A percentile compares a stretch with the other conserved stretches of the same genome.
phyloP scores from a whole-genome alignment of 2,888 invertebrate genomes.

The Lamellibrachia columna region DNA sequence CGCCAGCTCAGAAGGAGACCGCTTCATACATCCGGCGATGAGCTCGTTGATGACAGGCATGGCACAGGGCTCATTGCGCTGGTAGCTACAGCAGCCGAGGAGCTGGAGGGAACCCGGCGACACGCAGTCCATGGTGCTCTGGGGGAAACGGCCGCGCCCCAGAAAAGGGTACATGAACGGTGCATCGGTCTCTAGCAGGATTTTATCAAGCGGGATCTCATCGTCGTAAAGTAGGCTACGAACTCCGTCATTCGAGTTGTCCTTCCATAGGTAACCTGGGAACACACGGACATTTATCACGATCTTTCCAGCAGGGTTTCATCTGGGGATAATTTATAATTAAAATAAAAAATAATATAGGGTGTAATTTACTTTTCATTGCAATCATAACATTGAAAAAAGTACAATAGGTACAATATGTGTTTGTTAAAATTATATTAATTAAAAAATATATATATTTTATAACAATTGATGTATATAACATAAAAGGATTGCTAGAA shows the following conservation, averaged over 20 bases:
- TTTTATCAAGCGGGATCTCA: slow-evolving; percentile 25
- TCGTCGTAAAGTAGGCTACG: slow-evolving; percentile 20
- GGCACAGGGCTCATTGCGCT: slow-evolving; percentile 23
- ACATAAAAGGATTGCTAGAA: too few relatives aligned
- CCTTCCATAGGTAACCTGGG: slow-evolving; percentile 22
- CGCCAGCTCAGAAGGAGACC: background rate
- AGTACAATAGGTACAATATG: too few relatives aligned
- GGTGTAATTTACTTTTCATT: too few relatives aligned
- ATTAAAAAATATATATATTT: too few relatives aligned
- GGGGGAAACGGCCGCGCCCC: background rate
- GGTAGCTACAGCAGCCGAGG: background rate
- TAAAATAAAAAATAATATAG: too few relatives aligned
- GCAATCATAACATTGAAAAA: too few relatives aligned
- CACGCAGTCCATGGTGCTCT: background rate
- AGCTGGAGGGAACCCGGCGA: background rate
- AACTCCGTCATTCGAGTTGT: background rate
- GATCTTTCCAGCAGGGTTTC: background rate
- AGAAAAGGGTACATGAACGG: slow-evolving; percentile 26
- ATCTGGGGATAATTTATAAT: too few relatives aligned
- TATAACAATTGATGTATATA: too few relatives aligned
- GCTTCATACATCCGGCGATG: slow-evolving; percentile 22
- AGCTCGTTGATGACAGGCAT: slow-evolving; percentile 23
- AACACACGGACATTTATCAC: background rate
- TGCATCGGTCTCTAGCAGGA: slow-evolving; percentile 24
- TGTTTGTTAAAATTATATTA: too few relatives aligned